Evolutionary conservation across 2,797 vertebrate genomes (phyloP).

Genomic region (Octomys mimax): DNA sequence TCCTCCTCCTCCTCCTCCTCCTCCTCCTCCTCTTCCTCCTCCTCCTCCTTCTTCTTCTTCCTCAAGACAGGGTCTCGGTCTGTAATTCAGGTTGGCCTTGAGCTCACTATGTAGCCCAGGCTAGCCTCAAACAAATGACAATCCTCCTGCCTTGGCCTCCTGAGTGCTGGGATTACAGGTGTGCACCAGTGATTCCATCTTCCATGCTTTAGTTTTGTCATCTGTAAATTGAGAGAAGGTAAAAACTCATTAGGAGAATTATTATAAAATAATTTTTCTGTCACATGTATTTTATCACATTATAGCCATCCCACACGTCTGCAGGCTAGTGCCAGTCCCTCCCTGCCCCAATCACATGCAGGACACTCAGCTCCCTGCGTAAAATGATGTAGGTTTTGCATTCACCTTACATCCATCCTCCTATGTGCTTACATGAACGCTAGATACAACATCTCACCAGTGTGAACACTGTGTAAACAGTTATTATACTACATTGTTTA

Average conservation of each 20-base stretch:
- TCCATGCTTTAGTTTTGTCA: neutral
- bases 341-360: too few relatives aligned
- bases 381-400: neutral
- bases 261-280: neutral
- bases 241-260: neutral
- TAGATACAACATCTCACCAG: neutral
- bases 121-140: too few relatives aligned
- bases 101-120: neutral
- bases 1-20: too few relatives aligned
- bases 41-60: too few relatives aligned
- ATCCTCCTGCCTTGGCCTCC: neutral
- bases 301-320: neutral
- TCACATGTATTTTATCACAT: neutral
- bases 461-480: neutral
- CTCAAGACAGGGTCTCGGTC: neutral
- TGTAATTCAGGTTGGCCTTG: neutral
- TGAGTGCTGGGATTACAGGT: neutral
- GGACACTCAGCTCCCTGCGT: neutral
- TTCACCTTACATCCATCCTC: neutral
- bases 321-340: neutral
- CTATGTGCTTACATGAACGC: neutral
- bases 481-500: neutral
- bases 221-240: neutral
- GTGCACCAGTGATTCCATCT: neutral
- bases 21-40: too few relatives aligned